Evolutionary conservation across 2,113 vertebrate genomes (phyloP), one percentile per base, ranked within the genome.

Genomic region (Halichoeres trimaculatus): DNA sequence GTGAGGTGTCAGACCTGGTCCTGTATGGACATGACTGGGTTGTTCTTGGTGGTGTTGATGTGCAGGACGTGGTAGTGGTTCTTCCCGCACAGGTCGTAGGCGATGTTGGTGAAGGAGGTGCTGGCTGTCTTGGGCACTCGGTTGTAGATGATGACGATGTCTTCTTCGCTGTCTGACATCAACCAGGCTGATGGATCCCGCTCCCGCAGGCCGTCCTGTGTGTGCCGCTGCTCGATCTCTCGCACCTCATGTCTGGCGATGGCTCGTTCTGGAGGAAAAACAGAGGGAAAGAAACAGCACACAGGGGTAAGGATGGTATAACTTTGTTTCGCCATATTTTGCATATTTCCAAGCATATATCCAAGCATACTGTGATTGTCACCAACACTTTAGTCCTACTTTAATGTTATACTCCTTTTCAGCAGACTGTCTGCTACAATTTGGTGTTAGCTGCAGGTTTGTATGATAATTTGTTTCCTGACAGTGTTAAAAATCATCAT

Each of bases 11-110:
- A 40, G 38, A 99, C 98, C 96, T 99, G 98, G 93, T 99, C 98
- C 93, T 99, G 98, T 48, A 99, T 91, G 80, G 98, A 99, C 98
- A 99, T 99, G 86, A 99, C 97, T 0, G 98, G 98, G 88, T 99
- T 99, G 90, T 99, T 99, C 94, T 98, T 99, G 92, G 96, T 98
- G 90, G 98, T 99, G 91, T 99, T 99, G 91, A 99, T 99, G 92
- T 99, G 98, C 76, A 99, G 95, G 70, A 99, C 98, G 38, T 99
- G 98, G 53, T 96, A 99, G 78, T 93, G 97, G 90, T 99, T 99
- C 91, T 95, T 97, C 0, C 94, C 91, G 5, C 94, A 95, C 75
- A 95, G 87, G 90, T 95, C 94, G 40, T 95, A 95, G 83, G 94
- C 94, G 87, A 99, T 98, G 85, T 99, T 99, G 91, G 97, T 99